These are phyloP conservation scores for Oryzias melastigma DNA, from an alignment of 2,113 vertebrate species.

Conservation along the genomic window DNA sequence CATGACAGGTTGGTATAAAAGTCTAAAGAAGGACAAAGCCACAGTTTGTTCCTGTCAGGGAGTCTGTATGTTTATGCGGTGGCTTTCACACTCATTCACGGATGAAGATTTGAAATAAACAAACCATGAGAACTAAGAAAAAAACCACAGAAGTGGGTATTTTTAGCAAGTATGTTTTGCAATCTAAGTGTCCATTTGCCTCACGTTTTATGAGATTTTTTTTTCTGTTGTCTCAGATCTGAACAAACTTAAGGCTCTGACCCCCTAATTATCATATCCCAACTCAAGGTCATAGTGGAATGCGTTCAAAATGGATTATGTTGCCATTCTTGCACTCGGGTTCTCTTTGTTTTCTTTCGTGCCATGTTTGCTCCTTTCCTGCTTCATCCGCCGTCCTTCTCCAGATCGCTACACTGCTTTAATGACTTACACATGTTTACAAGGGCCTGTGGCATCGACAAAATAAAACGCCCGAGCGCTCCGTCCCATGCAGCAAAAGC, in stretches of 20 bases:
- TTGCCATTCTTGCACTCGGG: conserved; percentile 50
- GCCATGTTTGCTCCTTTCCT: conserved; percentile 40
- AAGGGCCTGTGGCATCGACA: conserved; percentile 47
- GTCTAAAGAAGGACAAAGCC: conserved; percentile 53
- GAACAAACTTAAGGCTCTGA: conserved; percentile 46
- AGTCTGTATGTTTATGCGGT: conserved; percentile 54
- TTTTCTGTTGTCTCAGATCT: conserved; percentile 33
- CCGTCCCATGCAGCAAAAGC: conserved; percentile 33
- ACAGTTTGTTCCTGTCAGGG: conserved; percentile 63
- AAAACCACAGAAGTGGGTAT: conserved; percentile 44
- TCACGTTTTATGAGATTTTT: conserved; percentile 52
- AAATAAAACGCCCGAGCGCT: conserved; percentile 36
- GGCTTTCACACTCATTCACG: conserved; percentile 64
- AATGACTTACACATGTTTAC: conserved; percentile 73
- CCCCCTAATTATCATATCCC: conserved; percentile 71
- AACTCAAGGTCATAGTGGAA: conserved; percentile 69
- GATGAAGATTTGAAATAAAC: conserved; percentile 61
- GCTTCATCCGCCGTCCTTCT: conserved; percentile 36
- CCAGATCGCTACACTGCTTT: conserved; percentile 36
- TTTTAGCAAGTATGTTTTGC: conserved; percentile 66
- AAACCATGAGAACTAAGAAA: conserved; percentile 55
- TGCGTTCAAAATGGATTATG: conserved; percentile 70
- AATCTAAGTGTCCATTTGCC: conserved; percentile 62
- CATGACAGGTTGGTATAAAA: conserved; percentile 41
- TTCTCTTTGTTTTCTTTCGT: conserved; percentile 27